These are phyloP conservation scores for Prosapia bicincta DNA, from an alignment of 2,888 invertebrate genomes.

Conservation along the genomic window DNA sequence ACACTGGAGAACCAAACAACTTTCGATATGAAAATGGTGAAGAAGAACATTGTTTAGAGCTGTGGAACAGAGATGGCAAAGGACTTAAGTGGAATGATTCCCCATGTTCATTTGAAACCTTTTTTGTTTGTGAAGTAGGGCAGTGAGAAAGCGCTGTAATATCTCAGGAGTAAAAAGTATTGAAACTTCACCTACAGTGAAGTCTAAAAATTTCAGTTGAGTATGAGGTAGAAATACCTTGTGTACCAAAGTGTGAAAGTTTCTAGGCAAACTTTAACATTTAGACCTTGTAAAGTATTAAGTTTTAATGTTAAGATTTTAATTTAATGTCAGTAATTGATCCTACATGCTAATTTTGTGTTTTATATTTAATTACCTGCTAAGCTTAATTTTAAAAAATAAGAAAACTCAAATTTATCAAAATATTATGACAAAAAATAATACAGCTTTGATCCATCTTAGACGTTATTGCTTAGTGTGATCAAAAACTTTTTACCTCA, in stretches of 20 bases:
- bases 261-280: no score
- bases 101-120: conserved; percentile 90
- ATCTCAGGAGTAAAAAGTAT: not conserved
- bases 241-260: not conserved
- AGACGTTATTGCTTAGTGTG: no score
- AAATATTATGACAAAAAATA: no score
- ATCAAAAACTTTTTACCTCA: not conserved
- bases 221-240: not conserved
- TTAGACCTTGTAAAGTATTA: no score
- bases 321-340: no score
- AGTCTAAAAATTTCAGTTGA: not conserved
- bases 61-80: conserved; percentile 90
- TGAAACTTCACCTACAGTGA: not conserved
- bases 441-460: no score
- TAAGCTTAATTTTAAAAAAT: no score
- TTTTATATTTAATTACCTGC: no score
- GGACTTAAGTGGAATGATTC: conserved; percentile 93
- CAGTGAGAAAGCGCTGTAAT: conserved; percentile 19
- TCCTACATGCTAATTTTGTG: no score
- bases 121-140: conserved; percentile 81
- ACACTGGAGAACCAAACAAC: conserved; percentile 91
- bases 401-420: no score
- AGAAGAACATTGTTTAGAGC: conserved; percentile 86
- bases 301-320: no score
- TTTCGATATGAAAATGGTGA: conserved; percentile 92